Evolutionary conservation across 2,797 vertebrate species (phyloP).

Genomic region (Gymnodraco acuticeps): DNA sequence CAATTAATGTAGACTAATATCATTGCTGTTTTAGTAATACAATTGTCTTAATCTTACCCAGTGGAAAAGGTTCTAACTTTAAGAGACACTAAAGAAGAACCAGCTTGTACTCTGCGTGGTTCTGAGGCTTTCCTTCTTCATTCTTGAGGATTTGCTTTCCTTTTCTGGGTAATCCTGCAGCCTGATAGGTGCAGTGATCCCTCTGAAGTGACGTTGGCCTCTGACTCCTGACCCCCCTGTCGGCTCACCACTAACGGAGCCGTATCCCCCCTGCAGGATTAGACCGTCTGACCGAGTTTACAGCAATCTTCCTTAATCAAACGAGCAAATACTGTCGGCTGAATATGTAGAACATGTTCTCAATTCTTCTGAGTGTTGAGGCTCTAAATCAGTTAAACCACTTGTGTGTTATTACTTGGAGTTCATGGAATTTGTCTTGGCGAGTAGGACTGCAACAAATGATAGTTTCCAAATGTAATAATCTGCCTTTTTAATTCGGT

Average conservation of each 20-base stretch:
- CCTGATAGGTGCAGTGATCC: slow-evolving; percentile 43
- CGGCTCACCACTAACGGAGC: slow-evolving; percentile 11
- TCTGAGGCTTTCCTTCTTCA: background rate
- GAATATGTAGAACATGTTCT: background rate
- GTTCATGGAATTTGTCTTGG: too few relatives aligned
- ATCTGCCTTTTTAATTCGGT: too few relatives aligned
- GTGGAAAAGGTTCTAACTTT: background rate
- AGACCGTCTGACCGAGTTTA: background rate
- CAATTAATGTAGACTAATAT: too few relatives aligned
- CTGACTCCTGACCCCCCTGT: slow-evolving; percentile 34
- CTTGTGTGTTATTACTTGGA: too few relatives aligned
- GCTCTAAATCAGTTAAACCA: too few relatives aligned
- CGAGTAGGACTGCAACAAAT: too few relatives aligned
- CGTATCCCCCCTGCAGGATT: slow-evolving; percentile 17
- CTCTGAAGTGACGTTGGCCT: slow-evolving; percentile 52
- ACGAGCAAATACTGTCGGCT: background rate
- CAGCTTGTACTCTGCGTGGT: too few relatives aligned
- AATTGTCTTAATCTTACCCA: too few relatives aligned
- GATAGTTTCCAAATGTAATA: too few relatives aligned
- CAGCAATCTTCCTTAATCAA: background rate
- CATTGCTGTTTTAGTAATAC: too few relatives aligned
- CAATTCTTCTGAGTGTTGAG: background rate
- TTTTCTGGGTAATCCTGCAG: slow-evolving; percentile 45
- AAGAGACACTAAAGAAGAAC: background rate
- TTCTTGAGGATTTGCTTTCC: slow-evolving; percentile 46